A percentile compares a stretch with the other conserved stretches of the same genome.
These are phyloP conservation scores for Sepioteuthis lessoniana DNA, from an alignment of 2,888 invertebrate genomes.

Conservation along the genomic window DNA sequence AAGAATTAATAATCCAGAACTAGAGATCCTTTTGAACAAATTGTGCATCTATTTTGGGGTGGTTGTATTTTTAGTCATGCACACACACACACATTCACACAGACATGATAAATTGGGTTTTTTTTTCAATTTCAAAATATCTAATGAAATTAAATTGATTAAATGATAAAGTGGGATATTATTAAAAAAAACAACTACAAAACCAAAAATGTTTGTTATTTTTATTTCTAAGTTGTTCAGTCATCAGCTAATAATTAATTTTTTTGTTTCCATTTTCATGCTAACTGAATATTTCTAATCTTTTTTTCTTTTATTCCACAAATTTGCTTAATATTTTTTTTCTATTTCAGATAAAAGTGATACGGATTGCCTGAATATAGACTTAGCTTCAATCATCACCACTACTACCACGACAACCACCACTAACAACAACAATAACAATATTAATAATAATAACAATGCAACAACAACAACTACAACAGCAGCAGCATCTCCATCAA, in stretches of 20 bases:
- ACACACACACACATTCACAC: too few relatives aligned
- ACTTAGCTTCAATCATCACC: conserved; percentile 50
- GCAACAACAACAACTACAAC: conserved; percentile 41
- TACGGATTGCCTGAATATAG: conserved; percentile 47
- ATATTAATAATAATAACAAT: not conserved
- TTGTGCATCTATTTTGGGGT: too few relatives aligned
- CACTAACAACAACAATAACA: not conserved
- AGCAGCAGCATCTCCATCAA: conserved; percentile 37
- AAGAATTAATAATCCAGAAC: too few relatives aligned
- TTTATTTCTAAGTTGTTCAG: too few relatives aligned
- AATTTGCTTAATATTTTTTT: not conserved
- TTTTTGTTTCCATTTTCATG: not conserved
- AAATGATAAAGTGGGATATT: too few relatives aligned
- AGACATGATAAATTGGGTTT: too few relatives aligned
- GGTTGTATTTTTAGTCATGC: too few relatives aligned
- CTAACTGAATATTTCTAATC: not conserved
- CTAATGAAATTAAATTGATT: too few relatives aligned
- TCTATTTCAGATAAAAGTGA: conserved; percentile 54
- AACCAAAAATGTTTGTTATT: too few relatives aligned
- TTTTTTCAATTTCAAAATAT: too few relatives aligned
- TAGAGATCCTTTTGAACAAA: too few relatives aligned
- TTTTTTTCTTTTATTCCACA: not conserved
- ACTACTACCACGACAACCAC: conserved; percentile 50
- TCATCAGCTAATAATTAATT: not conserved
- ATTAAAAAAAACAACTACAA: too few relatives aligned